These are phyloP conservation scores for Acipenser oxyrinchus DNA, from an alignment of 2,797 vertebrate genomes.

Conservation along the genomic window DNA sequence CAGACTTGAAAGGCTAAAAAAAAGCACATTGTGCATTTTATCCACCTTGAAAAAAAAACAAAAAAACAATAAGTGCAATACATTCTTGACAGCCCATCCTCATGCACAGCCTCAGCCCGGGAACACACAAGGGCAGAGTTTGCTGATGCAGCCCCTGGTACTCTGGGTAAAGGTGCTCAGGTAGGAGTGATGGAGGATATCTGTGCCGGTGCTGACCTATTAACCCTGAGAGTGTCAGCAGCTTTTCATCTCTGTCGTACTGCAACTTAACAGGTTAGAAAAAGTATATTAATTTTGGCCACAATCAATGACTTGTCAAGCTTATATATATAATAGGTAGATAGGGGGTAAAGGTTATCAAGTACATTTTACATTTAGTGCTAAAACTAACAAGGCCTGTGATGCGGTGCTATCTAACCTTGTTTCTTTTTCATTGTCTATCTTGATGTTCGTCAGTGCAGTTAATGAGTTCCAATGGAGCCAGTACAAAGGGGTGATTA, in stretches of 20 bases:
- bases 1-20: too few relatives aligned
- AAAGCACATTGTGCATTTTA: too few relatives aligned
- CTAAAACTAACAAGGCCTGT: constrained; percentile 6
- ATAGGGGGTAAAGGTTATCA: too few relatives aligned
- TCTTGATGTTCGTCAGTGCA: constrained; percentile 43
- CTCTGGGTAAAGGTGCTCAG: constrained; percentile 16
- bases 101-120: too few relatives aligned
- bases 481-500: constrained; percentile 54
- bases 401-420: constrained; percentile 13
- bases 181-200: constrained; percentile 4
- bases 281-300: not conserved
- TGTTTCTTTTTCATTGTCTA: constrained; percentile 35
- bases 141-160: constrained; percentile 24
- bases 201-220: not conserved
- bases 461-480: constrained; percentile 60
- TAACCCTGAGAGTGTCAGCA: not conserved
- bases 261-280: not conserved
- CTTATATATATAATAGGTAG: too few relatives aligned
- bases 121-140: constrained; percentile 35
- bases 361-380: too few relatives aligned
- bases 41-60: too few relatives aligned
- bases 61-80: too few relatives aligned
- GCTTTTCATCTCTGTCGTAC: not conserved
- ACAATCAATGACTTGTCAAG: too few relatives aligned
- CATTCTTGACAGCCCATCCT: too few relatives aligned